A percentile compares a stretch with the other conserved stretches of the same genome.
phyloP scores from a whole-genome alignment of 2,888 invertebrate species.

The Augiades crinisus region DNA sequence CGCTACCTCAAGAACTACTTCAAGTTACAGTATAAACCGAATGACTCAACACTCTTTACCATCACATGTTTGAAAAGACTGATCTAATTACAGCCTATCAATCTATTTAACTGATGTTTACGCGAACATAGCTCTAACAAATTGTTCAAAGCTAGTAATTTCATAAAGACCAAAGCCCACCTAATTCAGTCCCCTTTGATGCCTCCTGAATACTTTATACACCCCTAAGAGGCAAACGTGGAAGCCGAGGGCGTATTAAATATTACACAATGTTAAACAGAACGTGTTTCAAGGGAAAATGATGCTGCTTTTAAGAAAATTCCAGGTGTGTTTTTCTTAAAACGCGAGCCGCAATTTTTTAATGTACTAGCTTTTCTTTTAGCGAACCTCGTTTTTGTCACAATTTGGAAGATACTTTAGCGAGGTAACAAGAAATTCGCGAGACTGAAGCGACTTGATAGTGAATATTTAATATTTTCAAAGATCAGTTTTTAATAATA shows the following conservation, averaged over 20 bases:
- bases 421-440: neutral
- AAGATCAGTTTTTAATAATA: too few relatives aligned
- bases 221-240: conserved; percentile 21
- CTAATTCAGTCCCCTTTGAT: conserved; percentile 19
- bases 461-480: too few relatives aligned
- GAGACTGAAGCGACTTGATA: too few relatives aligned
- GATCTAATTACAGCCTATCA: neutral
- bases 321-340: conserved; percentile 15
- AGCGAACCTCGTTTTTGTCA: neutral
- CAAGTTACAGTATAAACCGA: too few relatives aligned
- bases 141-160: conserved; percentile 23
- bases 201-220: conserved; percentile 24
- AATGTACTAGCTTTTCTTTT: neutral
- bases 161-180: conserved; percentile 17
- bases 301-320: conserved; percentile 21
- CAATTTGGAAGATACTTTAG: neutral
- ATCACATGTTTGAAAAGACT: neutral
- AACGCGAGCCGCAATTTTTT: conserved; percentile 12
- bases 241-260: conserved; percentile 18
- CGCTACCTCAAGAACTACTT: too few relatives aligned
- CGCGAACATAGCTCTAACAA: neutral
- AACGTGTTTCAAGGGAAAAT: conserved; percentile 14
- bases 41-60: too few relatives aligned
- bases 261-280: conserved; percentile 25
- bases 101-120: neutral